Base-by-base conservation (phyloP, 2,888 invertebrate genomes). In the Gonocerus acuteangulatus region DNA sequence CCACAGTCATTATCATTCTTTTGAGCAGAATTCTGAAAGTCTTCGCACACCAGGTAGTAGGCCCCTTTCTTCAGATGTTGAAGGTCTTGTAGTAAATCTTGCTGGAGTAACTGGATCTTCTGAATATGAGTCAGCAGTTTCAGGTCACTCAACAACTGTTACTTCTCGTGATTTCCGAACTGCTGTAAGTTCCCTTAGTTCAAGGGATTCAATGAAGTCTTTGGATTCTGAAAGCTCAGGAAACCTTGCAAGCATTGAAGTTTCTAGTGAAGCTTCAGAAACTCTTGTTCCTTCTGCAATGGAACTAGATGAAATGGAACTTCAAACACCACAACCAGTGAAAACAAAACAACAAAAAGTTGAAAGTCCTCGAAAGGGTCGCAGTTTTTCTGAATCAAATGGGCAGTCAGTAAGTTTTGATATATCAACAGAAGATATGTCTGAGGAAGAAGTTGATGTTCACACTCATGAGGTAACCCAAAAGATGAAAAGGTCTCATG, bases 231-330 rank as follows among this genome's bases (percentile, higher is more conserved):
- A 92, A 74, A 89, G 88, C 67, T 92, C 92, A 0, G 91, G 90
- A 16, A 87, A 92, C 73, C 78, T 93, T 61, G 91, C 87, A 1
- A 92, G 92, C 71, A 83, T 92, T 66, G 93, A 93, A 75, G 74
- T 78, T 48, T 84, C 91, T 36, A 94, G 94, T 32, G 95, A 95
- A 74, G 74, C 81, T 6, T 94, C 94, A 1, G 95, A 95, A 76
- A 96, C 95, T 1, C 75, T 96, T 7, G 87, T 96, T 9, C 91
- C 94, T 13, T 94, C 95, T 1, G 86, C 88, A 7, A 85, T 87
- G 71, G 92, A 92, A 73, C 74, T 86, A 51, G 85, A 86, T 71
- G 86, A 87, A 69, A 79, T 87, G 65, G 81, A 84, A 69, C 71
- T 69, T 65, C 72, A 72, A 62, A 69, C 67, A 44, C 70, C 70